phyloP scores from a whole-genome alignment of 1,140 invertebrate species.

The Euwallacea similis region DNA sequence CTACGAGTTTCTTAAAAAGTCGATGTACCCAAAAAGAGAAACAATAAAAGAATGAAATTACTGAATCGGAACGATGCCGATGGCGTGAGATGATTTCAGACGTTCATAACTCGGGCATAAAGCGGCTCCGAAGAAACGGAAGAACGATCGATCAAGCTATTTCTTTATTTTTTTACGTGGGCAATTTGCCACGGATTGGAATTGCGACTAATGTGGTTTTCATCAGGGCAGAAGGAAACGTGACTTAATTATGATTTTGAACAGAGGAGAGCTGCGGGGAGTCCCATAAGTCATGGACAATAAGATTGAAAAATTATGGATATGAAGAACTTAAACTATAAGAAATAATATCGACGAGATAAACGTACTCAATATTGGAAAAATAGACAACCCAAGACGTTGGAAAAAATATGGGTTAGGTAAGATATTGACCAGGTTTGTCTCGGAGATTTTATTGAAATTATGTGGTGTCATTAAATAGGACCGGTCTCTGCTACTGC shows the following conservation, averaged over 20 bases:
- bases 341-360: too few species aligned
- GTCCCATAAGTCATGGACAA: too few species aligned
- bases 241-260: neutral
- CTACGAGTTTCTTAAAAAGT: constrained; percentile 2
- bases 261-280: too few species aligned
- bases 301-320: too few species aligned
- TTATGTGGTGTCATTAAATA: too few species aligned
- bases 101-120: neutral
- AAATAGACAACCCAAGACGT: too few species aligned
- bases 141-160: constrained; percentile 3
- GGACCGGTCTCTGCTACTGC: too few species aligned
- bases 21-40: constrained; percentile 1
- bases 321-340: too few species aligned
- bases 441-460: too few species aligned
- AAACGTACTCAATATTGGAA: too few species aligned
- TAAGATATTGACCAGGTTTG: too few species aligned
- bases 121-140: neutral
- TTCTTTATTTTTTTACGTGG: neutral
- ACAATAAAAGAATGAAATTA: constrained; percentile 6
- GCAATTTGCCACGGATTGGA: neutral
- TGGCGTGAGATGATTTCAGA: constrained; percentile 1
- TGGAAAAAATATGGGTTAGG: too few species aligned
- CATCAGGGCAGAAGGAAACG: neutral
- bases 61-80: constrained; percentile 5
- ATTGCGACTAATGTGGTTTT: constrained; percentile 2